Evolutionary conservation across 1,140 invertebrate species (phyloP).

Genomic region (Lucilia sericata): DNA sequence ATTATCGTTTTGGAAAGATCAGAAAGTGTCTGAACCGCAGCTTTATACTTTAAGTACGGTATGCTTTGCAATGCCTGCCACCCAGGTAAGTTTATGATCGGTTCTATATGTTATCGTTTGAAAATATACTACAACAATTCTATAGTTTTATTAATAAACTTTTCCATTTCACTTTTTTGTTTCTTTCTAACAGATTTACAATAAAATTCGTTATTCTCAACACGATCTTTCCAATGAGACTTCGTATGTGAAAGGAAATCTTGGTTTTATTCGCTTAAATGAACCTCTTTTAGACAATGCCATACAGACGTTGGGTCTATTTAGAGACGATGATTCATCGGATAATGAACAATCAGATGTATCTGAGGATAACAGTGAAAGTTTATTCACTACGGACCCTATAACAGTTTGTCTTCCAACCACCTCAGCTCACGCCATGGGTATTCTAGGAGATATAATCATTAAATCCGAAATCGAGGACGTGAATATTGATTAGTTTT

Average conservation of each 20-base stretch:
- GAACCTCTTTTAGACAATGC: neutral
- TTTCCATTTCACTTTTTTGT: neutral
- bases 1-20: slow-evolving; percentile 13
- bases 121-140: no score
- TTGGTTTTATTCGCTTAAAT: slow-evolving; percentile 12
- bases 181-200: neutral
- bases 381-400: no score
- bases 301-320: neutral
- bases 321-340: neutral
- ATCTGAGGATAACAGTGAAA: no score
- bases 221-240: neutral
- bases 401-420: no score
- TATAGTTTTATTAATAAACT: no score
- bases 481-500: no score
- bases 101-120: neutral
- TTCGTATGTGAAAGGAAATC: neutral
- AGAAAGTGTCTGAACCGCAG: slow-evolving; percentile 4
- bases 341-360: no score
- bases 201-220: neutral
- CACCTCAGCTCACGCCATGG: no score
- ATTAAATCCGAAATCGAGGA: no score
- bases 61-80: slow-evolving; percentile 27
- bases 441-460: no score
- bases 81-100: neutral
- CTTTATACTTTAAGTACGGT: neutral